Conservation (phyloP, 2,888 invertebrate genomes). For the Pandemis cinnamomeana region DNA sequence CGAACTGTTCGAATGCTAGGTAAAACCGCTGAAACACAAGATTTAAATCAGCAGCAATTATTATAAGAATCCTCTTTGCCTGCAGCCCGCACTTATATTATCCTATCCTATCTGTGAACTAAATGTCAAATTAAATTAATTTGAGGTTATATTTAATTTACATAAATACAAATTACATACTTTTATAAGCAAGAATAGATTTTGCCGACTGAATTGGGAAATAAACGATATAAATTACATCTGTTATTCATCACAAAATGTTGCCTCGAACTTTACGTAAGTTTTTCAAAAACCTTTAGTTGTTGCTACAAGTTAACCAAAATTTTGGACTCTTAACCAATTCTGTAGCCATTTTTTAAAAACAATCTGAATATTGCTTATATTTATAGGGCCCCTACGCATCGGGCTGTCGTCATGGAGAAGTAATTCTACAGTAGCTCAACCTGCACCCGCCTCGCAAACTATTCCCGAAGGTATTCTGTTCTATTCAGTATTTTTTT, state of each 20-base stretch:
- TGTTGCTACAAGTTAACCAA: neutral
- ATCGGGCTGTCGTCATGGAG: conserved; percentile 49
- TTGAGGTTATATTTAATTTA: conserved; percentile 1
- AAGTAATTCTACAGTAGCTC: conserved; percentile 60
- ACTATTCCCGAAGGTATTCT: conserved; percentile 56
- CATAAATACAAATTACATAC: neutral
- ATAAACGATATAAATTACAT: neutral
- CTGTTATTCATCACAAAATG: conserved; percentile 36
- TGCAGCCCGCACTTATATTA: too few relatives aligned
- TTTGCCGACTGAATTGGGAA: neutral
- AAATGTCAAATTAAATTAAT: neutral
- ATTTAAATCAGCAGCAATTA: too few relatives aligned
- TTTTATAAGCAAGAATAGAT: neutral
- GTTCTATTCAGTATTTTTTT: neutral
- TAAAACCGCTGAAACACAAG: neutral
- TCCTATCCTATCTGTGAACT: too few relatives aligned
- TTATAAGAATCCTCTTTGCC: too few relatives aligned
- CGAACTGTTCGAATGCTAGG: neutral
- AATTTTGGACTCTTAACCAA: neutral
- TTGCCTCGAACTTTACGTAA: conserved; percentile 44
- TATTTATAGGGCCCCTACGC: conserved; percentile 23
- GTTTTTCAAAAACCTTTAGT: conserved; percentile 7
- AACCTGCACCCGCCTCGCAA: conserved; percentile 51
- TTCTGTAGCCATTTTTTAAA: neutral
- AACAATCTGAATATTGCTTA: conserved; percentile 2